Conservation (phyloP, 2,888 invertebrate species). For the Rhingia campestris region DNA sequence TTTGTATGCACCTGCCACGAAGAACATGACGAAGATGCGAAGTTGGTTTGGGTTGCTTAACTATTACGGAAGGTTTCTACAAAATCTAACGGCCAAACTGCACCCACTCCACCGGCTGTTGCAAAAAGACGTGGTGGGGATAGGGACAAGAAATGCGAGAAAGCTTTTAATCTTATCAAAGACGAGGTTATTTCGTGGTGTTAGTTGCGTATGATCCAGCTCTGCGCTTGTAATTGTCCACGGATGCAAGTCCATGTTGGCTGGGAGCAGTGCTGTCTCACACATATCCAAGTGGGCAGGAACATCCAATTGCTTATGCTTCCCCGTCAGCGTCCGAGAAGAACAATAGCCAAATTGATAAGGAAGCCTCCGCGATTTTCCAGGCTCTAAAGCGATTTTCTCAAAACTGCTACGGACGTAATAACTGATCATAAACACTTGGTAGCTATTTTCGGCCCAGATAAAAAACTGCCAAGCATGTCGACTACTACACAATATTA, state of each 20-base stretch:
- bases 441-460: constrained; percentile 22
- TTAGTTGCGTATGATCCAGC: too few species aligned
- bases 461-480: constrained; percentile 1
- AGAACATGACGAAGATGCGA: too few species aligned
- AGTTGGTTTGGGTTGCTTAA: constrained; percentile 38
- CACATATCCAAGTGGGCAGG: constrained; percentile 6
- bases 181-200: too few species aligned
- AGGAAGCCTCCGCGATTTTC: constrained; percentile 17
- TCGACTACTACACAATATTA: constrained; percentile 20
- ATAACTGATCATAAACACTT: constrained; percentile 23
- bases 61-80: constrained; percentile 33
- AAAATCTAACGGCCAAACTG: too few species aligned
- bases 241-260: too few species aligned
- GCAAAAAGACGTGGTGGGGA: too few species aligned
- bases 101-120: too few species aligned
- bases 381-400: constrained; percentile 12
- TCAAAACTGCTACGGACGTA: constrained; percentile 6
- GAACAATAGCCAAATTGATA: constrained; percentile 20
- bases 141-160: too few species aligned
- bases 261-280: constrained; percentile 33
- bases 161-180: too few species aligned
- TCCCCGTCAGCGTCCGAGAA: not conserved
- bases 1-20: too few species aligned
- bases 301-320: constrained; percentile 9
- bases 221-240: too few species aligned